Percentiles rank a stretch among this genome's conserved stretches.
Evolutionary conservation across 2,797 vertebrate genomes (phyloP).

Genomic region (Liasis olivaceus): DNA sequence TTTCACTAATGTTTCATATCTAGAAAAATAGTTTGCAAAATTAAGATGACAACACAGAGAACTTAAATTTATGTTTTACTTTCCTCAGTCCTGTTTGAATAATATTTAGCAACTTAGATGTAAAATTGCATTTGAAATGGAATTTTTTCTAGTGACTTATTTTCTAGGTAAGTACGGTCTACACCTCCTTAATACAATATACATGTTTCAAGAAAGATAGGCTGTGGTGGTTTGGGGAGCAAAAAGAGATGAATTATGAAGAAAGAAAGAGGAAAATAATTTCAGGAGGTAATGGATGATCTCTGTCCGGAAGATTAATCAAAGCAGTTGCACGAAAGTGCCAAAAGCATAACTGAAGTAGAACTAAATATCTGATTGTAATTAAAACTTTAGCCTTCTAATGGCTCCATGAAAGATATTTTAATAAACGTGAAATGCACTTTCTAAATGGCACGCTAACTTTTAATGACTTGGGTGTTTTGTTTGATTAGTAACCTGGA

Average conservation of each 20-base stretch:
- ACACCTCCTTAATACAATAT: conserved; percentile 74
- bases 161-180: conserved; percentile 73
- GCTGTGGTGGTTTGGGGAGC: not conserved
- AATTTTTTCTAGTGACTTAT: conserved; percentile 74
- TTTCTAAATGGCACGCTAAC: conserved; percentile 85
- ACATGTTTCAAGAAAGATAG: conserved; percentile 66
- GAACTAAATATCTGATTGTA: conserved; percentile 85
- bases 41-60: conserved; percentile 71
- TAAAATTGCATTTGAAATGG: conserved; percentile 76
- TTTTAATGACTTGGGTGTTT: conserved; percentile 86
- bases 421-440: conserved; percentile 85
- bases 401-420: conserved; percentile 84
- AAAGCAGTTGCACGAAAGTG: conserved; percentile 75
- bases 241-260: conserved; percentile 76
- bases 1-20: conserved; percentile 61
- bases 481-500: conserved; percentile 86
- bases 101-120: conserved; percentile 47
- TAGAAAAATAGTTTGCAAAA: conserved; percentile 64
- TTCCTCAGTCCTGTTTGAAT: conserved; percentile 73
- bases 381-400: conserved; percentile 85
- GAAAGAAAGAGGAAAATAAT: conserved; percentile 82
- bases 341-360: conserved; percentile 78
- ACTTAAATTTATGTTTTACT: conserved; percentile 69
- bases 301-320: conserved; percentile 81
- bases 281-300: conserved; percentile 81